These are phyloP conservation scores for Cactoblastis cactorum DNA, from an alignment of 2,888 invertebrate species.

Conservation along the genomic window DNA sequence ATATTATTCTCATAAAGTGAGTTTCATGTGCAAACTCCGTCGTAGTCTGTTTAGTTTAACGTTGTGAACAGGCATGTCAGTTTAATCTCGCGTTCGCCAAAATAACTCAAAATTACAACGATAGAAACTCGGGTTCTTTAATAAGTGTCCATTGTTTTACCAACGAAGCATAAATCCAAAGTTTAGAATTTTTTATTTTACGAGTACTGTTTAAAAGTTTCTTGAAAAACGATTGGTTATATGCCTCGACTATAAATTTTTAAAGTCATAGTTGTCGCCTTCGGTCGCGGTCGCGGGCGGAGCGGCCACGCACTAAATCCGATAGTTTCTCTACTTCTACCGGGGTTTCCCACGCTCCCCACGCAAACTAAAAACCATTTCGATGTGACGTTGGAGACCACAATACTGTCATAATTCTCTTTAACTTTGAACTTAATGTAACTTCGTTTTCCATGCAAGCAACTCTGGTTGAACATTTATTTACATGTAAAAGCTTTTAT, in stretches of 20 bases:
- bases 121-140: neutral
- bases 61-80: neutral
- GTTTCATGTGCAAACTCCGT: constrained; percentile 7
- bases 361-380: constrained; percentile 37
- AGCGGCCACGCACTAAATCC: constrained; percentile 28
- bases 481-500: constrained; percentile 11
- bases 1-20: constrained; percentile 8
- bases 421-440: constrained; percentile 28
- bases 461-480: constrained; percentile 1
- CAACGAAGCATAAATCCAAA: neutral
- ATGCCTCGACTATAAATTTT: constrained; percentile 14
- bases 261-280: constrained; percentile 20
- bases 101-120: constrained; percentile 2
- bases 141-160: neutral
- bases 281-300: constrained; percentile 26
- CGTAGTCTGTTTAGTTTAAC: neutral
- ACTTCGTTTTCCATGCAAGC: neutral
- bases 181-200: neutral
- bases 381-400: constrained; percentile 26
- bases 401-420: constrained; percentile 39
- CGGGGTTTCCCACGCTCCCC: constrained; percentile 40
- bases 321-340: constrained; percentile 23
- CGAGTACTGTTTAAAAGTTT: neutral
- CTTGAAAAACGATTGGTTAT: neutral
- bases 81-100: neutral